phyloP scores from a whole-genome alignment of 35 echinoderm and acorn worm genomes.

The Ophioderma brevispina region DNA sequence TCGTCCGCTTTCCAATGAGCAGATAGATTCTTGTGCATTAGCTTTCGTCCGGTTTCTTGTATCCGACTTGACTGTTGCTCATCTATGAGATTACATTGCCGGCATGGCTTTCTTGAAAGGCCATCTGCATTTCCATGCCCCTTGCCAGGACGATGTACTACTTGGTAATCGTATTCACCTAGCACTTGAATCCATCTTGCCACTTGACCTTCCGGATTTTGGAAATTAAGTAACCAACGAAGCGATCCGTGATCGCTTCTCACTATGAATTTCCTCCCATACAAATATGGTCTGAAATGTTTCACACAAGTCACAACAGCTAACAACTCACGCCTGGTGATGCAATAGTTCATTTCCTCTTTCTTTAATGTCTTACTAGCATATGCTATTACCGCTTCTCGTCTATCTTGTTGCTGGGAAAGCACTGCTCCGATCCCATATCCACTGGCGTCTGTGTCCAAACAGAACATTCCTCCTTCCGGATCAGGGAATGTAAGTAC shows the following conservation, averaged over 20 bases:
- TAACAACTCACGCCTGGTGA: slow-evolving; percentile 22
- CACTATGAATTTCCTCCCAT: slow-evolving; percentile 28
- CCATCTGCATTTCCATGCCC: slow-evolving; percentile 45
- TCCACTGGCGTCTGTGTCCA: slow-evolving; percentile 31
- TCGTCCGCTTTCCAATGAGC: neutral
- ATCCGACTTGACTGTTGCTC: neutral
- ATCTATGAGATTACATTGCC: neutral
- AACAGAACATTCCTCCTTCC: neutral
- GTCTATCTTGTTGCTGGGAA: slow-evolving; percentile 20
- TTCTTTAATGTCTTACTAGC: neutral
- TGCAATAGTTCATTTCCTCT: slow-evolving; percentile 29
- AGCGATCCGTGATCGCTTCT: slow-evolving; percentile 11
- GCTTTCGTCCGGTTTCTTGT: neutral
- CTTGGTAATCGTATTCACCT: slow-evolving; percentile 19
- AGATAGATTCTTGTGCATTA: neutral
- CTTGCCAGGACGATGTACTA: slow-evolving; percentile 24
- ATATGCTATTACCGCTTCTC: slow-evolving; percentile 11
- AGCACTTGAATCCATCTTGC: slow-evolving; percentile 42
- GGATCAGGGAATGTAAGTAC: slow-evolving; percentile 30
- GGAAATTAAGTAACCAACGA: slow-evolving; percentile 45
- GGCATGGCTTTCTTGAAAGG: neutral
- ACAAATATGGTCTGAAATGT: slow-evolving; percentile 40
- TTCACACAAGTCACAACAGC: slow-evolving; percentile 18
- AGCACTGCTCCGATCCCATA: slow-evolving; percentile 40
- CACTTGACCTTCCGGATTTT: slow-evolving; percentile 40